Percentiles rank a stretch among this genome's conserved stretches.
These are phyloP conservation scores for Pherbina coryleti DNA, from an alignment of 2,888 invertebrate genomes.

Conservation along the genomic window DNA sequence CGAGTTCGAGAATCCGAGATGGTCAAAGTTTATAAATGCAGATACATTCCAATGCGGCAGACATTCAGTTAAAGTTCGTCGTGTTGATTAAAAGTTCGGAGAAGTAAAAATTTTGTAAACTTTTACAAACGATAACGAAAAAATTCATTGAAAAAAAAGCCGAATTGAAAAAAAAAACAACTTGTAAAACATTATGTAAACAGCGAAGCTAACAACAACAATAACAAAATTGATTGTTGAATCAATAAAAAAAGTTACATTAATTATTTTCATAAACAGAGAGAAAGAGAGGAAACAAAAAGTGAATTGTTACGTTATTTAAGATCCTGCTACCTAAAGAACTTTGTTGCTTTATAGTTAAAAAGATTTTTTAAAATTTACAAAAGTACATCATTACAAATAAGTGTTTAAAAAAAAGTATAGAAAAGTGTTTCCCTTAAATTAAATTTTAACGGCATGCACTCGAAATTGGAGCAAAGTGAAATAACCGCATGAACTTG, in stretches of 20 bases:
- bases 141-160: background rate
- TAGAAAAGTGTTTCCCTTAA: too few species aligned
- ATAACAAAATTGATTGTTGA: background rate
- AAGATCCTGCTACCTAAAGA: too few species aligned
- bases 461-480: background rate
- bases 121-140: background rate
- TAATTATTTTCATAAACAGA: background rate
- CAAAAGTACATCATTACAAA: too few species aligned
- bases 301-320: too few species aligned
- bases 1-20: constrained; percentile 11
- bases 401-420: too few species aligned
- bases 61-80: constrained; percentile 28
- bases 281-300: background rate
- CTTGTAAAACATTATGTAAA: background rate
- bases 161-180: background rate
- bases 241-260: background rate
- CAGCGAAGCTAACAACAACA: background rate
- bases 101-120: background rate
- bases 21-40: constrained; percentile 59
- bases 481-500: background rate
- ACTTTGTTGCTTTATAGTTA: too few species aligned
- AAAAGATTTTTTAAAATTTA: too few species aligned
- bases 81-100: constrained; percentile 14
- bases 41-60: constrained; percentile 8
- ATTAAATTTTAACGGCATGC: too few species aligned